Conservation (phyloP, 2,113 vertebrate species). For the Centrocercus urophasianus region DNA sequence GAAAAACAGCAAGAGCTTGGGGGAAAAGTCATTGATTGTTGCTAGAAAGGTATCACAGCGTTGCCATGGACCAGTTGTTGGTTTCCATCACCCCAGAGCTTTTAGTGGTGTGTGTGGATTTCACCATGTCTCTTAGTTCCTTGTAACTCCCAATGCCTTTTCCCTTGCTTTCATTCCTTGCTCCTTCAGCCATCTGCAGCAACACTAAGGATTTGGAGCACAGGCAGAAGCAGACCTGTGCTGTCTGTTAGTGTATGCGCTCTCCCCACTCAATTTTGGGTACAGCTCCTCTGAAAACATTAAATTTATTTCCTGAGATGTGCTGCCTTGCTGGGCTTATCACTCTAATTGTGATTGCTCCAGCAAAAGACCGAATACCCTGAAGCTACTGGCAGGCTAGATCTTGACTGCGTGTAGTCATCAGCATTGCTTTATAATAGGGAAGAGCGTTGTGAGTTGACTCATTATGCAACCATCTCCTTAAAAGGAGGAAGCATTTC, state of each 20-base stretch:
- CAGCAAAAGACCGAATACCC: not conserved
- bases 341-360: not conserved
- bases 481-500: slow-evolving; percentile 48
- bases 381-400: not conserved
- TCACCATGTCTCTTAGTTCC: not conserved
- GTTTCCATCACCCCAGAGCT: not conserved
- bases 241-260: not conserved
- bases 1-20: not conserved
- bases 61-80: too few relatives aligned
- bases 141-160: not conserved
- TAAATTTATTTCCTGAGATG: not conserved
- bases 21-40: not conserved
- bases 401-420: not conserved
- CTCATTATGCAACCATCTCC: not conserved
- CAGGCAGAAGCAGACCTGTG: not conserved
- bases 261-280: not conserved
- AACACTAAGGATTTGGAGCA: not conserved
- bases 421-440: not conserved
- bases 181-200: not conserved
- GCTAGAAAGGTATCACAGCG: not conserved
- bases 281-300: not conserved
- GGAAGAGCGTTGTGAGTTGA: not conserved
- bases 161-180: not conserved
- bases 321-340: not conserved
- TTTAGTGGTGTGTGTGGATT: not conserved